Conservation (phyloP, 2,797 vertebrate genomes). For the Pristis pectinata region DNA sequence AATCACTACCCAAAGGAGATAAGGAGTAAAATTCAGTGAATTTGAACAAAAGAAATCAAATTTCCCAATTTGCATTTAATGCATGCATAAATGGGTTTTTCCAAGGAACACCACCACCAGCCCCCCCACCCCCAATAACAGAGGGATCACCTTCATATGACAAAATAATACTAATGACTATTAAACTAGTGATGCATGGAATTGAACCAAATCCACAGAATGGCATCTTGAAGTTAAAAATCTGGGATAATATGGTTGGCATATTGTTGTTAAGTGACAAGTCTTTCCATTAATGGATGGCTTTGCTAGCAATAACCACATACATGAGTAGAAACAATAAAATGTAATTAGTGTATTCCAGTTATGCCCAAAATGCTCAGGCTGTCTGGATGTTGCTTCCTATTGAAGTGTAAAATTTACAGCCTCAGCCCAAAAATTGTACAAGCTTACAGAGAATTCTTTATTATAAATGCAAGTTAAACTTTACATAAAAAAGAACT, state of each 20-base stretch:
- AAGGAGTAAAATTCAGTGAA: no score
- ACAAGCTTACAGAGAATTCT: neutral
- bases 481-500: slow-evolving; percentile 33
- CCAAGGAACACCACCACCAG: no score
- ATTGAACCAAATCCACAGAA: neutral
- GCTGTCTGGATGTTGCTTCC: neutral
- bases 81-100: no score
- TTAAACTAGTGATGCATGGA: neutral
- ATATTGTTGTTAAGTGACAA: no score
- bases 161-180: no score
- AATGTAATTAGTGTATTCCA: neutral
- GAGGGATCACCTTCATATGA: no score
- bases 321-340: neutral
- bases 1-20: no score
- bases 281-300: neutral
- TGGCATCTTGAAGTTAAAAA: neutral
- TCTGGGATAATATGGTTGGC: neutral
- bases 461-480: slow-evolving; percentile 36
- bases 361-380: neutral
- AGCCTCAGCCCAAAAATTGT: neutral
- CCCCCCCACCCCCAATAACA: no score
- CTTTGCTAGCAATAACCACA: neutral
- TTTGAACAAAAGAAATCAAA: no score
- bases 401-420: neutral
- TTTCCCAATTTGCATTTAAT: no score